phyloP scores from a whole-genome alignment of 2,888 invertebrate species.

The Agrotis clavis region DNA sequence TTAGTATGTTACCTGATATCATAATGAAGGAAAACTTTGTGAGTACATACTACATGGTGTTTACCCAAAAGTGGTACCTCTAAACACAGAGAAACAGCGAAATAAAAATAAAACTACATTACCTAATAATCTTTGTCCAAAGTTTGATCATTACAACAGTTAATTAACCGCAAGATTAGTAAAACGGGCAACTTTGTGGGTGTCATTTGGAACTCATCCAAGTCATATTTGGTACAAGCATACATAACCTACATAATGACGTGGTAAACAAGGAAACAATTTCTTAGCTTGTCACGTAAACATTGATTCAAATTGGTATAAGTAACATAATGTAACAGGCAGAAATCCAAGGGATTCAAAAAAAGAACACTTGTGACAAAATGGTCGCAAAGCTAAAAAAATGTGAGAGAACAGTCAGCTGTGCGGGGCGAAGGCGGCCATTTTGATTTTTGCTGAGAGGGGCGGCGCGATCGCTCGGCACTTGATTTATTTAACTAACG shows the following conservation, averaged over 20 bases:
- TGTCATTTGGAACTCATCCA: conserved; percentile 71
- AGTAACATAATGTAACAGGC: conserved; percentile 59
- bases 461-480: conserved; percentile 73
- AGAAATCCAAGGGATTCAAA: conserved; percentile 66
- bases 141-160: conserved; percentile 32
- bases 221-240: conserved; percentile 52
- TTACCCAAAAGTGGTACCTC: not conserved
- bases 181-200: conserved; percentile 62
- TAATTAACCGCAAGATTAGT: conserved; percentile 46
- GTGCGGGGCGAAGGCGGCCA: conserved; percentile 82
- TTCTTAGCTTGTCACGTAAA: conserved; percentile 53
- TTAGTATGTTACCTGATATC: not conserved
- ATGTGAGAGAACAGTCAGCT: conserved; percentile 81
- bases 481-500: conserved; percentile 83
- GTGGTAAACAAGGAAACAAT: conserved; percentile 55
- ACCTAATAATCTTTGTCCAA: conserved; percentile 5
- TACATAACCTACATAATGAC: conserved; percentile 57
- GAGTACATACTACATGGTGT: not conserved
- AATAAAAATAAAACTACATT: conserved; percentile 8
- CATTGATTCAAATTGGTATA: conserved; percentile 60
- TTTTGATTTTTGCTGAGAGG: conserved; percentile 82
- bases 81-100: not conserved
- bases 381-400: conserved; percentile 81
- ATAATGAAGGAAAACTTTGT: not conserved
- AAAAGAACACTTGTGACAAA: conserved; percentile 74